These are phyloP conservation scores for Scyliorhinus canicula DNA, from an alignment of 2,797 vertebrate genomes.

Conservation along the genomic window DNA sequence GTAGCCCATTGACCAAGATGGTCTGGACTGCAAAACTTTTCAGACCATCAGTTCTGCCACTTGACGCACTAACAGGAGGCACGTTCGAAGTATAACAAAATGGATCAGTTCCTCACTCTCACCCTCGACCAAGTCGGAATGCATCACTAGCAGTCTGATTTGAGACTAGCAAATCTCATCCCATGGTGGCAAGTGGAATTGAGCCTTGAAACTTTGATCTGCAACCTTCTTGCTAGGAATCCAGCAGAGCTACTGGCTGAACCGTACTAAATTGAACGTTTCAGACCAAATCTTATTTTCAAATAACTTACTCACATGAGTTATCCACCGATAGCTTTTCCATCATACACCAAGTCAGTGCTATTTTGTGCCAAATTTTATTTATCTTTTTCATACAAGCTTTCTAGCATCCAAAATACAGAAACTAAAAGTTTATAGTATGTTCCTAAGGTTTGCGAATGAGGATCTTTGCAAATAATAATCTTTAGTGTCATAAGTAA, in stretches of 20 bases:
- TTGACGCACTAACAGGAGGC: not conserved
- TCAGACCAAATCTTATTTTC: not conserved
- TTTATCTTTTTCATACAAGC: not conserved
- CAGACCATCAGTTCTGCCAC: not conserved
- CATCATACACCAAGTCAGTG: not conserved
- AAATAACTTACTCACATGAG: not conserved
- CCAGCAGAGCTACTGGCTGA: not conserved
- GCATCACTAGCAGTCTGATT: not conserved
- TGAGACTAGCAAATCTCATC: not conserved
- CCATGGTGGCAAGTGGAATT: not conserved
- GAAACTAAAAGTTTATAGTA: not conserved
- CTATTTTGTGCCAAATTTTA: not conserved
- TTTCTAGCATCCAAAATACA: not conserved
- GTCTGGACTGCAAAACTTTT: not conserved
- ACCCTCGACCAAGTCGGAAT: not conserved
- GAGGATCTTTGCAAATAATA: not conserved
- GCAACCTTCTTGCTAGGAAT: not conserved
- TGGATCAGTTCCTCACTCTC: not conserved
- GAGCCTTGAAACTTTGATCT: not conserved
- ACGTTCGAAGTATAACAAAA: not conserved
- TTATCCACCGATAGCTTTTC: not conserved
- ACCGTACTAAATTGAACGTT: not conserved
- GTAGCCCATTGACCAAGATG: not conserved
- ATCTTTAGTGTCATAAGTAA: no score
- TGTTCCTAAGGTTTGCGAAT: not conserved